Base-by-base conservation (phyloP, 2,888 invertebrate species). In the Drosophila macrospina region DNA sequence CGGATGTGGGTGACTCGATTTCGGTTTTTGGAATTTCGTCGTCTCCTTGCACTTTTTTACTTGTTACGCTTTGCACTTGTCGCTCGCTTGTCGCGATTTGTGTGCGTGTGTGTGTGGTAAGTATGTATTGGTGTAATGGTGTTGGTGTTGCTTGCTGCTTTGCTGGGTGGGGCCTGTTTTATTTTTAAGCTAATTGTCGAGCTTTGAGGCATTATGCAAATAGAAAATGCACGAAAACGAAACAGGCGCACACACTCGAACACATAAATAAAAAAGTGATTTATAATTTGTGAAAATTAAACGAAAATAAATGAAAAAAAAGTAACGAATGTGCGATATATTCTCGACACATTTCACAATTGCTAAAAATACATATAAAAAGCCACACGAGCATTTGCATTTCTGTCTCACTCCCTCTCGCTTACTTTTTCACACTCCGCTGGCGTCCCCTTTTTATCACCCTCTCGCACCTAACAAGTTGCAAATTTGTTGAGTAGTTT, bases 261-360 rank as follows among this genome's bases (percentile, higher is more conserved):
- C 34, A 42, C 61, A 73, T 68, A 68, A 74, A 73, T 72, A 71
- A 48, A 62, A 66, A 71, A 69, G 55, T 78, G 78, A 78, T 78
- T 74, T 81, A 81, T 78, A 78, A 78, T 78, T 78, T 80, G 61
- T 68, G 78, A 77, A 77, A 76, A 80, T 76, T 66, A 64, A 76
- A 45, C 37, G 28, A 52, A 56, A 55, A 32, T 13, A 50, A 42
- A 7, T 45, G 37, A 51, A 45, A 20, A 37, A 36, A 5, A 48
- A 44, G n/a, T 32, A 42, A 44, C 24, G 39, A 52, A 48, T 69
- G 42, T 37, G 68, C 59, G 62, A 66, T 48, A 48, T 56, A 56
- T 72, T 64, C 78, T 80, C 80, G 77, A 77, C 80, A 77, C 69
- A 80, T 80, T 77, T 77, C 81, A 80, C 72, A 77, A 80, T 63